These are phyloP conservation scores for Lepeophtheirus nordmannii DNA, from an alignment of 2,888 invertebrate genomes.

Conservation along the genomic window DNA sequence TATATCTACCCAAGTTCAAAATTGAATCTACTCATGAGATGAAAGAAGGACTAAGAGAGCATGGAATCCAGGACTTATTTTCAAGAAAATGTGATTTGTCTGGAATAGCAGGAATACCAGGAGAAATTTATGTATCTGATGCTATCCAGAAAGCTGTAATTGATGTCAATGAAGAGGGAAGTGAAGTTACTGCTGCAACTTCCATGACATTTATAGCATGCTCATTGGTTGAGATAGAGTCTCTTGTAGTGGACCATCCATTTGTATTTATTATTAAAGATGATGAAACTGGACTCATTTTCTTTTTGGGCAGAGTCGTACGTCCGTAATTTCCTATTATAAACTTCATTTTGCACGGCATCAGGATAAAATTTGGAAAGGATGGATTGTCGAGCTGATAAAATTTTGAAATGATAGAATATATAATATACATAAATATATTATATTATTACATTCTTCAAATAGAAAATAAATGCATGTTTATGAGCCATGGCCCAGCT, in stretches of 20 bases:
- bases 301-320: neutral
- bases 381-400: no score
- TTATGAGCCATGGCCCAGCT: no score
- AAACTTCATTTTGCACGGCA: no score
- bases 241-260: neutral
- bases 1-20: constrained; percentile 32
- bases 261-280: neutral
- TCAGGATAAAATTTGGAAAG: no score
- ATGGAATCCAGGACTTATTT: neutral
- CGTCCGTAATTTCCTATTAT: neutral
- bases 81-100: neutral
- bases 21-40: constrained; percentile 31
- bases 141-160: neutral
- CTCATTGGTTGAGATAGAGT: neutral
- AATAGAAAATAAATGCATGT: no score
- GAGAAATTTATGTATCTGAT: constrained; percentile 32
- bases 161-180: neutral
- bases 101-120: neutral
- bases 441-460: no score
- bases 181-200: neutral
- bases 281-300: neutral
- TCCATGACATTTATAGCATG: neutral
- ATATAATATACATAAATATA: no score
- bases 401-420: no score
- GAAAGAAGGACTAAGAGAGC: neutral